Percentiles rank a stretch among this genome's conserved stretches.
Evolutionary conservation across 2,888 invertebrate species (phyloP).

Genomic region (Lissonota sp.): DNA sequence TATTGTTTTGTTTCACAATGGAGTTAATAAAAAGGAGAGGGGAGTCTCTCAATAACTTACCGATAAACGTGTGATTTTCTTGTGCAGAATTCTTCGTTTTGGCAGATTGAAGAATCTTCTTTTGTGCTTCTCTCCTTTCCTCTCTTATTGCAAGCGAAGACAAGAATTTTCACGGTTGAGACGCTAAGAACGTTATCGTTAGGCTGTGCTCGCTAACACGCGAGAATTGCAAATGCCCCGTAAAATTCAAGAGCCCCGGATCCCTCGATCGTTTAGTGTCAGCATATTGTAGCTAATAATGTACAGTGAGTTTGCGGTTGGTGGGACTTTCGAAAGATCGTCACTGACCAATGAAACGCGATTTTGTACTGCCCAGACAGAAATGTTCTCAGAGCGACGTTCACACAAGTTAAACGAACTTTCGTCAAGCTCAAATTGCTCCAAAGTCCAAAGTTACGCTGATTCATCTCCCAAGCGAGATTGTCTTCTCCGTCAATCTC

Average conservation of each 20-base stretch:
- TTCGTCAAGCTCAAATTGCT: neutral
- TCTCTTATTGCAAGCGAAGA: no score
- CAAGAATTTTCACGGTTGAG: no score
- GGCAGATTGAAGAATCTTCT: no score
- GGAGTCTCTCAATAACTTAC: slow-evolving; percentile 32
- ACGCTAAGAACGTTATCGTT: no score
- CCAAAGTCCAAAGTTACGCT: slow-evolving; percentile 52
- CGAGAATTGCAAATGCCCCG: no score
- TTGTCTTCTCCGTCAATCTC: no score
- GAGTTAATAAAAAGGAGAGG: slow-evolving; percentile 21
- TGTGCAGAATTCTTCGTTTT: no score
- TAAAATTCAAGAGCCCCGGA: no score
- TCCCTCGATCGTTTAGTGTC: no score
- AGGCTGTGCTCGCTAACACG: no score
- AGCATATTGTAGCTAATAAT: neutral
- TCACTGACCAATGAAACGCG: slow-evolving; percentile 46
- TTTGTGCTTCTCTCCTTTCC: no score
- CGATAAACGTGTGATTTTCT: slow-evolving; percentile 17
- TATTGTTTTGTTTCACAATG: neutral
- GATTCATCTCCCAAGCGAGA: slow-evolving; percentile 4
- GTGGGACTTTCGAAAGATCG: slow-evolving; percentile 41
- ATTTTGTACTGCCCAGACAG: neutral
- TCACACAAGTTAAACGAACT: slow-evolving; percentile 21
- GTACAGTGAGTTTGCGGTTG: slow-evolving; percentile 1
- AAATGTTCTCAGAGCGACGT: slow-evolving; percentile 14